phyloP scores from a whole-genome alignment of 2,888 invertebrate genomes.

The Macroteleia sp. region DNA sequence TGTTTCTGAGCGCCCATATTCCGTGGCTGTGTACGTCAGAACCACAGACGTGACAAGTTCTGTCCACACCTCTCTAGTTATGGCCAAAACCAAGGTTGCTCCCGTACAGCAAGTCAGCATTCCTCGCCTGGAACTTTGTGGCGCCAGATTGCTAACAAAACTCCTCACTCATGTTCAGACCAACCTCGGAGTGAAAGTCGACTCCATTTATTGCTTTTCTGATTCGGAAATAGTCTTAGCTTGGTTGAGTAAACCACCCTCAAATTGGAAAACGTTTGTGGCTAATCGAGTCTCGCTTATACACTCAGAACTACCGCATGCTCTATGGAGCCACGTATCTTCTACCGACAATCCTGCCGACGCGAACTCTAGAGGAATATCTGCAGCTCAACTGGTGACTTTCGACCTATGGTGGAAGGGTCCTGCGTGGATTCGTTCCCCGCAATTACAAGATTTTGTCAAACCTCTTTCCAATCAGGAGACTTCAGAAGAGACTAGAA shows the following conservation, averaged over 20 bases:
- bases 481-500: too few relatives aligned
- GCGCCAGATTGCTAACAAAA: background rate
- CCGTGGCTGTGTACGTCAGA: too few relatives aligned
- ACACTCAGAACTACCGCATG: background rate
- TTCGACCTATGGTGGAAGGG: background rate
- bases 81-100: background rate
- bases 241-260: background rate
- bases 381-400: background rate
- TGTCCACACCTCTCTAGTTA: background rate
- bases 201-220: background rate
- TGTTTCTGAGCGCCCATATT: too few relatives aligned
- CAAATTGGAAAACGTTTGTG: background rate
- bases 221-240: background rate
- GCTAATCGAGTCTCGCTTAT: background rate
- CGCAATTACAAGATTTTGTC: too few relatives aligned
- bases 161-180: background rate
- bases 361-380: background rate
- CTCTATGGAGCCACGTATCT: background rate
- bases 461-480: too few relatives aligned
- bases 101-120: background rate
- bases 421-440: background rate
- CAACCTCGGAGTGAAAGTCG: background rate
- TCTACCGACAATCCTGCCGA: background rate
- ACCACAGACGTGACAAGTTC: background rate
- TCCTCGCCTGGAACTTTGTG: background rate